Base-by-base conservation (phyloP, 30 jellyfish, hydroid and myxozoan genomes). In the Chironex yamaguchii region DNA sequence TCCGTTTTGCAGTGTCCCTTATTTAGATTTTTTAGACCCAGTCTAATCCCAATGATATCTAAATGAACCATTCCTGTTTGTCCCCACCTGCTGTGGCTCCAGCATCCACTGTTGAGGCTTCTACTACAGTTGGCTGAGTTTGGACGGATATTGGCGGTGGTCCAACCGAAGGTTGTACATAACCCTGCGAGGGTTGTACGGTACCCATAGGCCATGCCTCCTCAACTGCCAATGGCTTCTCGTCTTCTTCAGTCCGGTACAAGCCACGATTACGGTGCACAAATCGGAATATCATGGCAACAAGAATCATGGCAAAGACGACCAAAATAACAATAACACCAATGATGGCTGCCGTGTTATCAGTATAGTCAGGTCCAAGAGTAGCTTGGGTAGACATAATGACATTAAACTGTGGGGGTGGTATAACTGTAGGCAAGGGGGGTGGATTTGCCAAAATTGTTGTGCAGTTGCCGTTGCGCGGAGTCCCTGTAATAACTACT, bases 361-460 rank as follows among this genome's bases (percentile, higher is more conserved):
- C 20, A 22, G 86, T 33, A 67, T 11, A 30, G 30, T 86, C 97
- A 42, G 74, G 62, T 1, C 88, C 93, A 50, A 89, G 90, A n/a
- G 81, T 92, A 22, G 94, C 86, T 52, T 73, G 74, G 14, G 71
- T 92, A 17, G 96, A 89, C 34, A 71, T 86, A 29, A 81, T 49
- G 81, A 86, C 68, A 9, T 49, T 75, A 76, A 86, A 86, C 87
- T 86, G 96, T 34, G 67, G 96, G 13, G 96, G 96, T 29, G 89
- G 80, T n/a, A 86, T 22, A 13, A 86, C 53, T 30, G 96, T 77
- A 13, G 90, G 96, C 74, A 86, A 67, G 11, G 96, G 87, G 13
- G 90, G 87, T 34, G 96, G 96, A 1, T 64, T 33, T 1, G 90
- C 87, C 49, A 86, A 74, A 31, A 36, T 0, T 2, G 75, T 29